Percentiles rank a stretch among this genome's conserved stretches.
phyloP scores from a whole-genome alignment of 2,113 vertebrate genomes.

The Datnioides undecimradiatus region DNA sequence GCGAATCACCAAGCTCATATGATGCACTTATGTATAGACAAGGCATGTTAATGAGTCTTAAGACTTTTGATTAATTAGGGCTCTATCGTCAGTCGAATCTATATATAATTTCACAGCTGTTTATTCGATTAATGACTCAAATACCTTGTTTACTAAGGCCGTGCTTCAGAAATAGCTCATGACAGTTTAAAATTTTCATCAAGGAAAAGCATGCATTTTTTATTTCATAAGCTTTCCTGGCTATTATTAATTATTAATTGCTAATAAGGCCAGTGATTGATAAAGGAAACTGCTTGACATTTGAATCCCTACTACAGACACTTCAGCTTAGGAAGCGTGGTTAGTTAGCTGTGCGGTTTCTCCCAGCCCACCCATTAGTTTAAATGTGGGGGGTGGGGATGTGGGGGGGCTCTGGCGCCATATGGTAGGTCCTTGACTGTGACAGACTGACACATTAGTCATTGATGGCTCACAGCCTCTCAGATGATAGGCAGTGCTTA shows the following conservation, averaged over 20 bases:
- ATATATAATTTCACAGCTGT: not conserved
- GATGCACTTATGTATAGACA: conserved; percentile 31
- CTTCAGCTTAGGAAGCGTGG: conserved; percentile 41
- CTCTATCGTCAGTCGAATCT: not conserved
- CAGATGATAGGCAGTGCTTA: conserved; percentile 77
- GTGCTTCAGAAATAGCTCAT: not conserved
- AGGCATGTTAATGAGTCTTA: conserved; percentile 42
- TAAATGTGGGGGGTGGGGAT: conserved; percentile 47
- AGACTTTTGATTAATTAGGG: conserved; percentile 37
- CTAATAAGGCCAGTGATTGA: conserved; percentile 26
- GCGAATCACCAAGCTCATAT: conserved; percentile 41
- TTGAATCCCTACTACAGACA: conserved; percentile 13
- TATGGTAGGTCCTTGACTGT: conserved; percentile 80
- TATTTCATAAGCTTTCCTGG: not conserved
- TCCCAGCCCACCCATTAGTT: conserved; percentile 71
- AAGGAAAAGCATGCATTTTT: not conserved
- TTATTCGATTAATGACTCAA: conserved; percentile 1
- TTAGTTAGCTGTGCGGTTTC: conserved; percentile 61
- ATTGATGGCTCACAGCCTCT: conserved; percentile 80
- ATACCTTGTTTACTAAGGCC: not conserved
- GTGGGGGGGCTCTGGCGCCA: conserved; percentile 60
- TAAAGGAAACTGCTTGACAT: conserved; percentile 33
- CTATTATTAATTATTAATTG: not conserved
- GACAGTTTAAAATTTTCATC: not conserved
- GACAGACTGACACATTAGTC: conserved; percentile 83